Conservation (phyloP, 2,113 vertebrate species). For the Anser cygnoides region DNA sequence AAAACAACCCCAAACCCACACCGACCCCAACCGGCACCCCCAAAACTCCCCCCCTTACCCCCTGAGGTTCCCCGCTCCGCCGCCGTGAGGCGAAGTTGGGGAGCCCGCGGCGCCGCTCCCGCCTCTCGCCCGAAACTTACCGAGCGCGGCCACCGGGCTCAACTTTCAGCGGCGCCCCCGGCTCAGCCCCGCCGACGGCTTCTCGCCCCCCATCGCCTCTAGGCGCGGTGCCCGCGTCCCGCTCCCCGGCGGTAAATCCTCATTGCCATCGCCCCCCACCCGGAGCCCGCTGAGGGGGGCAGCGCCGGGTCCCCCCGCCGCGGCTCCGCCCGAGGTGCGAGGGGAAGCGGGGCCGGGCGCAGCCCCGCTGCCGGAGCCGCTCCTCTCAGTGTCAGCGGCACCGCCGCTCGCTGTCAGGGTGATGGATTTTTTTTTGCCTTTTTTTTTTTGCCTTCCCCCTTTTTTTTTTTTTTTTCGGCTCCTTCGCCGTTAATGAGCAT, state of each 20-base stretch:
- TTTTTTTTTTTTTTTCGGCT: not conserved
- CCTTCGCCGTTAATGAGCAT: not conserved
- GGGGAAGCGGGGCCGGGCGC: not conserved
- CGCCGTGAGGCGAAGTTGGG: not conserved
- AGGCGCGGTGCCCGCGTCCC: not conserved
- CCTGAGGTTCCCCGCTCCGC: not conserved
- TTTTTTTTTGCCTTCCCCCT: not conserved
- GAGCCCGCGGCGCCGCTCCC: not conserved
- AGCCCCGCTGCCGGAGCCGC: not conserved
- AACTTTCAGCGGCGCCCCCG: not conserved
- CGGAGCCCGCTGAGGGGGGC: not conserved
- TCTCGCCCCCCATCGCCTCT: not conserved
- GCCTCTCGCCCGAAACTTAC: not conserved
- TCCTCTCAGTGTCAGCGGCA: not conserved
- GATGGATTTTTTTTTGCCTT: not conserved
- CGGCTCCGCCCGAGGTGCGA: too few species aligned
- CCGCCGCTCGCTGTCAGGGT: not conserved
- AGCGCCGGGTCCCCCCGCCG: not conserved
- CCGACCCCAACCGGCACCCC: too few species aligned
- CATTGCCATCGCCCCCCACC: not conserved
- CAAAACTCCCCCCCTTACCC: too few species aligned
- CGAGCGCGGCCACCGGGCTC: not conserved
- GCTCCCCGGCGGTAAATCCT: not conserved
- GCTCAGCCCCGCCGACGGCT: not conserved
- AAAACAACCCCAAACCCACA: too few species aligned